Evolutionary conservation across 2,797 vertebrate species (phyloP).

Genomic region (Monodelphis domestica): DNA sequence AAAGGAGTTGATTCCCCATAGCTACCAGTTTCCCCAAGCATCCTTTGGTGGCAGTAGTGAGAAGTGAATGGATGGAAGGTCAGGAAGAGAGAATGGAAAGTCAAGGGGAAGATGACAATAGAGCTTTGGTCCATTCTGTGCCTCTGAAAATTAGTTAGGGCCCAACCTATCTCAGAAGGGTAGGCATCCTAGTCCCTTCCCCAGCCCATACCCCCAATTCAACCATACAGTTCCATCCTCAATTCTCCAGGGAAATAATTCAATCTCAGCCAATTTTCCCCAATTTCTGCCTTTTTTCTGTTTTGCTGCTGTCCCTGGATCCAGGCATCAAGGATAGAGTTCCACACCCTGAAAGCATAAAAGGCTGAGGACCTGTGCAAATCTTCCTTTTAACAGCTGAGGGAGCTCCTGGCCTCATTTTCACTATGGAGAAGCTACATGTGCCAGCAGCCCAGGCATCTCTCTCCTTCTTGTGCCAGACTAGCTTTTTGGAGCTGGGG

Average conservation of each 20-base stretch:
- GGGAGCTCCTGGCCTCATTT: slow-evolving; percentile 55
- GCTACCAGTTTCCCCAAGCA: background rate
- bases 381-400: slow-evolving; percentile 57
- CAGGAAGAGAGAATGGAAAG: background rate
- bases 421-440: slow-evolving; percentile 34
- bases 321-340: background rate
- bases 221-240: background rate
- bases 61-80: background rate
- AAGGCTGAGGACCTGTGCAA: background rate
- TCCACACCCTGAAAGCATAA: background rate
- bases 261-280: background rate
- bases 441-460: accelerated
- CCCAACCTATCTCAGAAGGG: background rate
- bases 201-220: background rate
- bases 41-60: background rate
- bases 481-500: background rate
- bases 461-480: background rate
- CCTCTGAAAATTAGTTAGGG: background rate
- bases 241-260: background rate
- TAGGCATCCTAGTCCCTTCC: background rate
- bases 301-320: accelerated
- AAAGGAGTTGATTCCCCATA: background rate
- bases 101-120: background rate
- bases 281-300: background rate
- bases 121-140: background rate